These are phyloP conservation scores for Morpho deidamia DNA, from an alignment of 2,888 invertebrate species.

Conservation along the genomic window DNA sequence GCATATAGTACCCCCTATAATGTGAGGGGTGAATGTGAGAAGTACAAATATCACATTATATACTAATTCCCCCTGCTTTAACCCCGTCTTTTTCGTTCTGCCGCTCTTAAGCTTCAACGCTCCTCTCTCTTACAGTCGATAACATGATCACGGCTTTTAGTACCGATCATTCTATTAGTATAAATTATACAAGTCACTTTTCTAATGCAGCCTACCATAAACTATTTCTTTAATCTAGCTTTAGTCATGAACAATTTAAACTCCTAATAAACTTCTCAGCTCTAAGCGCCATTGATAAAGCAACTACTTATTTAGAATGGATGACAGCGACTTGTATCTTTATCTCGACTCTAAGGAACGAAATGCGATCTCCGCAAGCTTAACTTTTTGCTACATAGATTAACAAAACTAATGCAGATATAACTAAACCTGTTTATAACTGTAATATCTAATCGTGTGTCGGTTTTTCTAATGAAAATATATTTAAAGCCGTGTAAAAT, in stretches of 20 bases:
- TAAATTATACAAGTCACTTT: too few relatives aligned
- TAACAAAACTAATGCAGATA: conserved; percentile 16
- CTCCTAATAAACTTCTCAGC: conserved; percentile 16
- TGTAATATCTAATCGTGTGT: conserved; percentile 18
- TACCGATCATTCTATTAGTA: too few relatives aligned
- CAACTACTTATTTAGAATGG: conserved; percentile 15
- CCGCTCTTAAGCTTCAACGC: too few relatives aligned
- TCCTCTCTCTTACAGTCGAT: too few relatives aligned
- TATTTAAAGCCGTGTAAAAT: conserved; percentile 4
- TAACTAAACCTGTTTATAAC: conserved; percentile 14
- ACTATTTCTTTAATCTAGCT: conserved; percentile 1
- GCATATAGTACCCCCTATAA: too few relatives aligned
- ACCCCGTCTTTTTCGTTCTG: too few relatives aligned
- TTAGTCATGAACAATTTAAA: conserved; percentile 11
- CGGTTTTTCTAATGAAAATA: conserved; percentile 9
- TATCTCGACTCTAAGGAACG: conserved; percentile 19
- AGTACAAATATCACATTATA: too few relatives aligned
- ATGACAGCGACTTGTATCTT: conserved; percentile 21
- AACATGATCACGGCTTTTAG: too few relatives aligned
- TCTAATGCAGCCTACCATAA: background rate
- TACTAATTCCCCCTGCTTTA: too few relatives aligned
- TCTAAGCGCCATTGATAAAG: conserved; percentile 13
- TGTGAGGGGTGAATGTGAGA: too few relatives aligned
- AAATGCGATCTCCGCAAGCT: conserved; percentile 17
- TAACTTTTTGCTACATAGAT: conserved; percentile 20